These are phyloP conservation scores for Nestor notabilis DNA, from an alignment of 2,113 vertebrate genomes.

Conservation along the genomic window DNA sequence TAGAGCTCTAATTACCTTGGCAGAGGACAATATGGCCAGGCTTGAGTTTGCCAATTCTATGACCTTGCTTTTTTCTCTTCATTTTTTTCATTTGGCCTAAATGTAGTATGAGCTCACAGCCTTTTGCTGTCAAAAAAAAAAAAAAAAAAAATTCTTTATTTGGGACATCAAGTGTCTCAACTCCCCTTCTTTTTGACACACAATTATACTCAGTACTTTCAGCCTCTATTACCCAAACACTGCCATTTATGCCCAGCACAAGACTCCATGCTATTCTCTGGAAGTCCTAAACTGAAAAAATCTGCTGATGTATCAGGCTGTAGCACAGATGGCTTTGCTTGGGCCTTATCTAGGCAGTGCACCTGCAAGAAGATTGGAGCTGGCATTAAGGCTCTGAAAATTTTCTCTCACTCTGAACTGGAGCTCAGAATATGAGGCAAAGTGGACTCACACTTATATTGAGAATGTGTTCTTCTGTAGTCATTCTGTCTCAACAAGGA, in stretches of 20 bases:
- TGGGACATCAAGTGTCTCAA: neutral
- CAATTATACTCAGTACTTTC: neutral
- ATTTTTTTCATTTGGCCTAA: neutral
- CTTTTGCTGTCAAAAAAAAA: neutral
- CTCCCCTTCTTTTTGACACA: neutral
- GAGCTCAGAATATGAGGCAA: neutral
- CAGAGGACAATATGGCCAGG: neutral
- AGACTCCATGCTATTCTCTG: neutral
- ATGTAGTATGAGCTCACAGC: neutral
- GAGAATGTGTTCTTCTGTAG: neutral
- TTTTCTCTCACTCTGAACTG: neutral
- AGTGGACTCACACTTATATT: neutral
- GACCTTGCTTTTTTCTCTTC: neutral
- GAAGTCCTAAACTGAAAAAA: neutral
- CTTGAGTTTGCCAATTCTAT: neutral
- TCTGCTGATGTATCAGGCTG: neutral
- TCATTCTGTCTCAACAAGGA: neutral
- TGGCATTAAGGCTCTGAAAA: neutral
- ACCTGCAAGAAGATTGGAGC: neutral
- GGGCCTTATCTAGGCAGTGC: neutral
- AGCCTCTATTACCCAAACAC: neutral
- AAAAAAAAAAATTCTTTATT: neutral
- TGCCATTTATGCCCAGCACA: neutral
- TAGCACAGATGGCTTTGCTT: neutral
- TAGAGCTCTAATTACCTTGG: neutral